These are phyloP conservation scores for Acrocyrtus sp. DNA, from an alignment of 2,888 invertebrate species.

Conservation along the genomic window DNA sequence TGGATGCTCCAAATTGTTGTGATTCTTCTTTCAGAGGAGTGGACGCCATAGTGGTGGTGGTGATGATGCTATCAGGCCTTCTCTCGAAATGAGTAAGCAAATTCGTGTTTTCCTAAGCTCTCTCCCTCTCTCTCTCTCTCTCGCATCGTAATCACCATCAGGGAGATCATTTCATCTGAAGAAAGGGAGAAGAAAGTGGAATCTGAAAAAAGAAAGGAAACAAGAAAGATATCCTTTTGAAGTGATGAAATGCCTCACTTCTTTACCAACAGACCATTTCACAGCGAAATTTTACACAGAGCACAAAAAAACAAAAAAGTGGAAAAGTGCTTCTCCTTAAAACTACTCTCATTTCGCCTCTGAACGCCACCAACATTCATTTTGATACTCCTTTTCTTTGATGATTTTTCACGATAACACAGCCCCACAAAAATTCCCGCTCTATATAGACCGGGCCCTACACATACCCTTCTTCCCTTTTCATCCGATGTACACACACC, in stretches of 20 bases:
- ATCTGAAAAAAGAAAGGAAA: constrained; percentile 28
- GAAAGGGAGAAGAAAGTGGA: constrained; percentile 39
- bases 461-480: too few species aligned
- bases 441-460: too few species aligned
- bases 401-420: background rate
- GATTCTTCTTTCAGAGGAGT: constrained; percentile 15
- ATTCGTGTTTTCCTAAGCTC: constrained; percentile 3
- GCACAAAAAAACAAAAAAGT: constrained; percentile 2
- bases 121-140: background rate
- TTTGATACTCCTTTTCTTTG: constrained; percentile 2
- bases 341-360: background rate
- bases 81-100: background rate
- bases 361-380: background rate
- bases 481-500: too few species aligned
- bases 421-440: too few species aligned
- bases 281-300: background rate
- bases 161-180: constrained; percentile 45
- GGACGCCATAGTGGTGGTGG: background rate
- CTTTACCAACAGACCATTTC: too few species aligned
- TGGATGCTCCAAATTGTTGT: constrained; percentile 40
- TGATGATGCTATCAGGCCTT: constrained; percentile 9
- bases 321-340: background rate
- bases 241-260: constrained; percentile 31
- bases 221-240: constrained; percentile 48
- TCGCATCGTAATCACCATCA: constrained; percentile 19